phyloP scores from a whole-genome alignment of 2,888 invertebrate genomes.

The Venusia cambrica region DNA sequence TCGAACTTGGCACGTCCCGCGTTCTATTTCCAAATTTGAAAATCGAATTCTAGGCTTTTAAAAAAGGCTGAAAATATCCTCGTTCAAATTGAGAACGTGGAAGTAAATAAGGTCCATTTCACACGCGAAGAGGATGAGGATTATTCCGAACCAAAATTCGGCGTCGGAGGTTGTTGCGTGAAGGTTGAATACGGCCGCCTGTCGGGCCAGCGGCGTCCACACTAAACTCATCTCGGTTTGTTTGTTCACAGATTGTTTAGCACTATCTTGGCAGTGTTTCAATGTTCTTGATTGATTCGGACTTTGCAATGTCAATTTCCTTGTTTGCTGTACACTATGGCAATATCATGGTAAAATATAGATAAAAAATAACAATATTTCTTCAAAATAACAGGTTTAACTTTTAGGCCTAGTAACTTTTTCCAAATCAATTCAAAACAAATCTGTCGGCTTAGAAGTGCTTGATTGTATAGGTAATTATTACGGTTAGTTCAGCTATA shows the following conservation, averaged over 20 bases:
- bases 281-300: slow-evolving; percentile 13
- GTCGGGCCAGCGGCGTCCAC: slow-evolving; percentile 53
- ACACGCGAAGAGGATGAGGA: slow-evolving; percentile 67
- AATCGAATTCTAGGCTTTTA: slow-evolving; percentile 36
- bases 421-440: too few species aligned
- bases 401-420: too few species aligned
- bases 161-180: slow-evolving; percentile 56
- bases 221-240: slow-evolving; percentile 65
- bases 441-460: too few species aligned
- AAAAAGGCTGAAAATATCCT: slow-evolving; percentile 21
- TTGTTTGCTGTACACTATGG: background rate
- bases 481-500: too few species aligned
- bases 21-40: slow-evolving; percentile 53
- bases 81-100: slow-evolving; percentile 36
- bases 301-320: slow-evolving; percentile 15
- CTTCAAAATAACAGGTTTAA: too few species aligned
- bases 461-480: too few species aligned
- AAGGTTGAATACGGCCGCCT: slow-evolving; percentile 53
- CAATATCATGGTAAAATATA: background rate
- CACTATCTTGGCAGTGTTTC: slow-evolving; percentile 15
- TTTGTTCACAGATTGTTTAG: slow-evolving; percentile 7
- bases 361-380: too few species aligned
- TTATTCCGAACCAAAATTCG: slow-evolving; percentile 69
- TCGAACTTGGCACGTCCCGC: slow-evolving; percentile 38
- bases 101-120: slow-evolving; percentile 75